Conservation (phyloP, 2,113 vertebrate species). For the Elephas maximus region DNA sequence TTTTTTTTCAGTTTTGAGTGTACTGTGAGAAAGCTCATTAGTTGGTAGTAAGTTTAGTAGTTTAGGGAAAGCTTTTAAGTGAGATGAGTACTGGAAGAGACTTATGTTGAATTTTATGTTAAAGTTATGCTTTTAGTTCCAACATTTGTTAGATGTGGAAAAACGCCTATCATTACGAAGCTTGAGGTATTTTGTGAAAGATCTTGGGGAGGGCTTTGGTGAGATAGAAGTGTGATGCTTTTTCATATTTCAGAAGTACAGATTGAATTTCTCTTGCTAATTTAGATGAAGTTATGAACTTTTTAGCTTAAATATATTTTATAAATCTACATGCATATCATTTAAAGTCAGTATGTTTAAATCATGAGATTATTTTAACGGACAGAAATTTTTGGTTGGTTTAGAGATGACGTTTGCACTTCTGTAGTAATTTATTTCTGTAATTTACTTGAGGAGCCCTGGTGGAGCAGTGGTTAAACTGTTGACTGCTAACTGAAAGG, state of each 20-base stretch:
- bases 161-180: neutral
- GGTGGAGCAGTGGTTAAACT: too few relatives aligned
- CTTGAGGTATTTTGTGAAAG: neutral
- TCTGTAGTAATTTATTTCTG: neutral
- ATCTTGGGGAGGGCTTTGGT: neutral
- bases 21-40: neutral
- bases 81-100: neutral
- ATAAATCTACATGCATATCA: neutral
- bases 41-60: neutral
- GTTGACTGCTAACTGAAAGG: too few relatives aligned
- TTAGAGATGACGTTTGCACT: slow-evolving; percentile 48
- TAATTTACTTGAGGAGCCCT: neutral
- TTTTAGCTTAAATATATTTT: slow-evolving; percentile 29
- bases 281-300: neutral
- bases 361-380: slow-evolving; percentile 6
- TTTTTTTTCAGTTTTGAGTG: neutral
- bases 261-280: neutral
- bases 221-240: neutral
- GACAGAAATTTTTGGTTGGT: neutral
- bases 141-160: neutral
- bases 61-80: slow-evolving; percentile 34
- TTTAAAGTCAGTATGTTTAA: neutral
- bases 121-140: slow-evolving; percentile 41
- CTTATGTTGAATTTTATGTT: slow-evolving; percentile 46
- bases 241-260: slow-evolving; percentile 54